Evolutionary conservation across 2,113 vertebrate species (phyloP).

Genomic region (Arothron firmamentum): DNA sequence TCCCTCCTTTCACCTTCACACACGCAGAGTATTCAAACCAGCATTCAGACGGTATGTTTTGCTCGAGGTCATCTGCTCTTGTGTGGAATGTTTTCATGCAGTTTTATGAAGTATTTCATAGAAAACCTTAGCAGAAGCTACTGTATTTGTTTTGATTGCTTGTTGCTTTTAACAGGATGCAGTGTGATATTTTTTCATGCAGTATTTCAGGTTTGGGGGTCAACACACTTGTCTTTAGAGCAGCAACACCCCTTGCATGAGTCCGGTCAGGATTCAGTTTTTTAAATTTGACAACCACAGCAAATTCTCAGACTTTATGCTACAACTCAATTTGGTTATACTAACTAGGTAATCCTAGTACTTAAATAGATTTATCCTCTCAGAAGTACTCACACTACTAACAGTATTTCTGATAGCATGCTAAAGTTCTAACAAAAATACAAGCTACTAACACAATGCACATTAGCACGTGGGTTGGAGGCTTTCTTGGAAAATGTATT

Average conservation of each 20-base stretch:
- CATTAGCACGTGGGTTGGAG: constrained; percentile 40
- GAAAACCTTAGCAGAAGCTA: neutral
- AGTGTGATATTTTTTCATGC: neutral
- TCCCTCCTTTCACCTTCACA: constrained; percentile 45
- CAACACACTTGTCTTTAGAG: too few species aligned
- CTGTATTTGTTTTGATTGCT: constrained; percentile 50
- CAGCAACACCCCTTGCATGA: too few species aligned
- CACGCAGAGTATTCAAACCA: constrained; percentile 64
- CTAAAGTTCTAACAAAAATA: constrained; percentile 48
- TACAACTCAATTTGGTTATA: neutral
- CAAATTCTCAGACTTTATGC: neutral
- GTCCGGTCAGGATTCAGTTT: too few species aligned
- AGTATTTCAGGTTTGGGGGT: too few species aligned
- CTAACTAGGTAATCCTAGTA: neutral
- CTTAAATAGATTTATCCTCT: constrained; percentile 1
- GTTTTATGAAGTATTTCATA: constrained; percentile 24
- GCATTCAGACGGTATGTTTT: constrained; percentile 67
- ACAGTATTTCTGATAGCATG: constrained; percentile 55
- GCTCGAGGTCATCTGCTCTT: constrained; percentile 42
- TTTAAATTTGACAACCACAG: too few species aligned
- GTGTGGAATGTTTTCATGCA: constrained; percentile 51
- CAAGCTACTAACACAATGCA: constrained; percentile 50
- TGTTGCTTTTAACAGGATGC: constrained; percentile 44
- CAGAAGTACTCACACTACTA: constrained; percentile 39
- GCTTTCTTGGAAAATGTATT: neutral